A percentile compares a stretch with the other conserved stretches of the same genome.
These are phyloP conservation scores for Drosophila paulistorum DNA, from an alignment of 1,140 invertebrate species.

Conservation along the genomic window DNA sequence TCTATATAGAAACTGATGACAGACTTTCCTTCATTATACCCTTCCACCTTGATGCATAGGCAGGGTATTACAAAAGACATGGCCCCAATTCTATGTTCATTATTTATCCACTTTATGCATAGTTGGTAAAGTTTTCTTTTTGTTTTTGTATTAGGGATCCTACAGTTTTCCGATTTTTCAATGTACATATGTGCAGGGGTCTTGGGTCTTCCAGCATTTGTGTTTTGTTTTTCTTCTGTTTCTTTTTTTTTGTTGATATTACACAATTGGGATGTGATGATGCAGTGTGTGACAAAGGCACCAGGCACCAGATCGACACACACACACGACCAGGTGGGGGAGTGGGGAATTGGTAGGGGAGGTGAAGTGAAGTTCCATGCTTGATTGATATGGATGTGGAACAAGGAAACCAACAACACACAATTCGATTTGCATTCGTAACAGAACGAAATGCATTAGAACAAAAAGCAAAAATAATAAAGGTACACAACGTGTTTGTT, in stretches of 20 bases:
- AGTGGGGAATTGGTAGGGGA: not conserved
- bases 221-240: not conserved
- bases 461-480: conserved; percentile 12
- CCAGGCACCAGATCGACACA: not conserved
- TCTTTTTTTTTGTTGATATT: not conserved
- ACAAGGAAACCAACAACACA: conserved; percentile 44
- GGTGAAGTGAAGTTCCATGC: conserved; percentile 23
- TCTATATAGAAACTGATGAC: too few relatives aligned
- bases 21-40: not conserved
- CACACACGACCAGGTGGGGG: not conserved
- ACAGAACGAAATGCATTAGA: conserved; percentile 76
- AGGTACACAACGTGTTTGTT: not conserved
- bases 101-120: conserved; percentile 1
- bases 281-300: conserved; percentile 6
- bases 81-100: conserved; percentile 1
- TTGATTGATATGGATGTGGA: conserved; percentile 43
- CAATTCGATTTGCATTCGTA: conserved; percentile 73
- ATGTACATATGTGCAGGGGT: not conserved
- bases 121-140: not conserved
- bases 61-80: conserved; percentile 7
- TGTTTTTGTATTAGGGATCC: not conserved
- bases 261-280: not conserved
- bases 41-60: not conserved
- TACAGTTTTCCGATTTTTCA: not conserved
- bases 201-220: not conserved